Conservation (phyloP, 2,113 vertebrate genomes). For the Diadophis punctatus region DNA sequence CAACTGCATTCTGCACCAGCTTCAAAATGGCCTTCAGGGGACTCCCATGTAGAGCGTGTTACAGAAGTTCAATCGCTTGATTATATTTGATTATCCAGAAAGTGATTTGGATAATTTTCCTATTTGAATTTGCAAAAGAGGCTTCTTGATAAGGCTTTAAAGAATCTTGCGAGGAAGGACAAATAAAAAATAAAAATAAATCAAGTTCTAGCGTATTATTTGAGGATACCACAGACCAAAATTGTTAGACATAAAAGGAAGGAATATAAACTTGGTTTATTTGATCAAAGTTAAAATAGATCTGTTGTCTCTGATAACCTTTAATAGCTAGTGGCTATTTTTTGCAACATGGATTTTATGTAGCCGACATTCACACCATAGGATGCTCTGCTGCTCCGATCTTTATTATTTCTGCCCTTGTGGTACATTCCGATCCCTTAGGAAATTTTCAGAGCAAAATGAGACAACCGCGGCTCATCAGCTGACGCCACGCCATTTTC, state of each 20-base stretch:
- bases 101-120: not conserved
- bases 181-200: not conserved
- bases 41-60: too few species aligned
- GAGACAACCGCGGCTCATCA: not conserved
- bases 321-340: too few species aligned
- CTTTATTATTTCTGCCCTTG: not conserved
- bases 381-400: not conserved
- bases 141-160: not conserved
- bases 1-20: too few species aligned
- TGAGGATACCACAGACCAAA: not conserved
- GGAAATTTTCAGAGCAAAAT: not conserved
- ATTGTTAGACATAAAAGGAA: not conserved
- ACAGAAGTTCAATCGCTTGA: too few species aligned
- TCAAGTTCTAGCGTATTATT: not conserved
- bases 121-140: not conserved
- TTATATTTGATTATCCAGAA: not conserved
- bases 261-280: not conserved
- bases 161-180: not conserved
- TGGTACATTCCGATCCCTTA: not conserved
- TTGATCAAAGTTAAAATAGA: not conserved
- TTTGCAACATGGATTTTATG: not conserved
- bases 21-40: too few species aligned
- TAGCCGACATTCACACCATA: not conserved
- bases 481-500: constrained; percentile 57
- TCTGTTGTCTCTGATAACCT: not conserved